Base-by-base conservation (phyloP, 2,113 vertebrate species). In the human (Homo sapiens) region DNA sequence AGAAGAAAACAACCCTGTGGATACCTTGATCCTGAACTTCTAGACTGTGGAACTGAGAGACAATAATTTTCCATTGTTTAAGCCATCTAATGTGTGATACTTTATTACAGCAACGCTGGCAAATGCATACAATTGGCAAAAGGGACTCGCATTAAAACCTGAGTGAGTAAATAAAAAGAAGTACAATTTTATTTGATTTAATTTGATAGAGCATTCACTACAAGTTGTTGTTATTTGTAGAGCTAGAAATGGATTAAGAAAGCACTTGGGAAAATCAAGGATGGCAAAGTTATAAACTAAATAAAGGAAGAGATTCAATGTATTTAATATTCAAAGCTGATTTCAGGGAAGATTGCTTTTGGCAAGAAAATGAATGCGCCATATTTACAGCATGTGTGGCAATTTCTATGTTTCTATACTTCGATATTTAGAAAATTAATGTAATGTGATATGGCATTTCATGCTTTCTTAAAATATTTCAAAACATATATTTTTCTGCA, bases 361-460 rank as follows among this genome's bases (percentile, higher is more conserved):
- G 91, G 55, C 61, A 87, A 90, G 64, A 83, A 70, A 82, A 85
- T 48, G 20, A 72, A 90, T 85, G 57, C 85, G 14, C 10, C 68
- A 81, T 89, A 35, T 88, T 98, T 97, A 94, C 66, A 96, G 73
- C 70, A 96, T 25, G 27, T 82, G 38, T 96, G 90, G 43, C 40
- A 94, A 90, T 95, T 93, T 83, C 59, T 92, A 2, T 87, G 45
- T 96, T 96, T 89, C 4, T 91, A 38, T 89, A 57, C 17, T 96
- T 89, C 48, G 75, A 55, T 92, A 91, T 61, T 96, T 89, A 82
- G 79, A 92, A 95, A 97, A 93, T 93, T 89, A 93, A 95, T 83
- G 59, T 68, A 66, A 93, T 83, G 38, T 70, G 85, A 92, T 93
- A 83, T 64, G 27, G 9, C 17, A 92, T 95, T 79, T 94, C 38